Percentiles rank a stretch among this genome's conserved stretches.
phyloP scores from a whole-genome alignment of 2,113 vertebrate species.

The Lethenteron reissneri region DNA sequence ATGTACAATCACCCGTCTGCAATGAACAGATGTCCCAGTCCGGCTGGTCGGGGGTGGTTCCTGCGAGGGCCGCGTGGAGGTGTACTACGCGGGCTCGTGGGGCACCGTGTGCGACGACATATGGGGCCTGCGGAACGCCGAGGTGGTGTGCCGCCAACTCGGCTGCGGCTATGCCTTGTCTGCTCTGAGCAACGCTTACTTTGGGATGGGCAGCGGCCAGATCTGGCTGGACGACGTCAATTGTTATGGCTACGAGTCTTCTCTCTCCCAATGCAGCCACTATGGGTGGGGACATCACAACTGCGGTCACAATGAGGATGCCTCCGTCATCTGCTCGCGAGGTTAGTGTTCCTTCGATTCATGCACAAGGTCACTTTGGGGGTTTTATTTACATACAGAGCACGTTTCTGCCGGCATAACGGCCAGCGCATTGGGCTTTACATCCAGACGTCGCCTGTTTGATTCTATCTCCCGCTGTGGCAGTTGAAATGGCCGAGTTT shows the following conservation, averaged over 20 bases:
- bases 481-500: no score
- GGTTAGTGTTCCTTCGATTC: no score
- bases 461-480: no score
- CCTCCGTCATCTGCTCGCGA: constrained; percentile 40
- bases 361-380: no score
- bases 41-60: no score
- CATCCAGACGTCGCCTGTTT: no score
- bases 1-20: no score
- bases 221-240: constrained; percentile 78
- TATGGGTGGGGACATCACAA: constrained; percentile 85
- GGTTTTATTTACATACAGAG: no score
- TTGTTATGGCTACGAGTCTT: constrained; percentile 39
- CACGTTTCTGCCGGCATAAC: no score
- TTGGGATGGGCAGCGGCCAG: constrained; percentile 52
- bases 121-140: constrained; percentile 46
- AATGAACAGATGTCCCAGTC: no score
- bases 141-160: constrained; percentile 60
- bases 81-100: constrained; percentile 39
- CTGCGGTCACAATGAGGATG: constrained; percentile 85
- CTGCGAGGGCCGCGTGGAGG: no score
- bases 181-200: constrained; percentile 26
- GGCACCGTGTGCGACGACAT: constrained; percentile 85
- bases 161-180: constrained; percentile 29
- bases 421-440: no score
- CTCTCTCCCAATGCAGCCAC: constrained; percentile 37